phyloP scores from a whole-genome alignment of 1,140 invertebrate genomes.

The Gerris buenoi region DNA sequence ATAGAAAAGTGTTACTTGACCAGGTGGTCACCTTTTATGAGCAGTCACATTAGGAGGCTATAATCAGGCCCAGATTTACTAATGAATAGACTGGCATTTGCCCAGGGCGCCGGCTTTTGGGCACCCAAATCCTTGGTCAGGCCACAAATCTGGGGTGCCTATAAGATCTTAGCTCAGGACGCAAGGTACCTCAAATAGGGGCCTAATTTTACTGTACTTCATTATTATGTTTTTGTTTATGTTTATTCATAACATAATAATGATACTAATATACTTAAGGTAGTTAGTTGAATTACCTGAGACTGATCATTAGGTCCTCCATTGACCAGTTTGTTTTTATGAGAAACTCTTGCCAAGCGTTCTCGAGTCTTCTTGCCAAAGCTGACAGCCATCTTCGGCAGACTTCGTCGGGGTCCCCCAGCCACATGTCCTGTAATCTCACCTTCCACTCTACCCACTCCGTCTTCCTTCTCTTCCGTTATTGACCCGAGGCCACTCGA shows the following conservation, averaged over 20 bases:
- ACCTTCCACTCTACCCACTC: neutral
- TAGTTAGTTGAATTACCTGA: neutral
- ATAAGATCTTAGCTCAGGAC: neutral
- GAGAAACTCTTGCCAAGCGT: constrained; percentile 15
- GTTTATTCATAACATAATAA: neutral
- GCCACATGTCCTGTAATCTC: neutral
- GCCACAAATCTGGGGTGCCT: neutral
- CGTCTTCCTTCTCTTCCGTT: constrained; percentile 29
- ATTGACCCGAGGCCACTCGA: constrained; percentile 26
- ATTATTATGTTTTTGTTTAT: neutral
- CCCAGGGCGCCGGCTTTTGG: neutral
- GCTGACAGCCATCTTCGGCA: constrained; percentile 26
- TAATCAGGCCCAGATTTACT: too few relatives aligned
- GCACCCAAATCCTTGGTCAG: neutral
- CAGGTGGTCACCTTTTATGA: too few relatives aligned
- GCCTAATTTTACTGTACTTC: neutral
- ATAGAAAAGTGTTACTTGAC: too few relatives aligned
- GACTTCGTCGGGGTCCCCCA: constrained; percentile 18
- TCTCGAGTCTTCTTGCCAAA: constrained; percentile 26
- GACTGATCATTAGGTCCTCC: neutral
- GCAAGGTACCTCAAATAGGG: neutral
- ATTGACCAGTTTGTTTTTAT: constrained; percentile 5
- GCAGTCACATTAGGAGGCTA: too few relatives aligned
- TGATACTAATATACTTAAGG: neutral
- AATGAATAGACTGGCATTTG: too few relatives aligned